Base-by-base conservation (phyloP, 2,797 vertebrate species). In the Pseudocheirus occidentalis region DNA sequence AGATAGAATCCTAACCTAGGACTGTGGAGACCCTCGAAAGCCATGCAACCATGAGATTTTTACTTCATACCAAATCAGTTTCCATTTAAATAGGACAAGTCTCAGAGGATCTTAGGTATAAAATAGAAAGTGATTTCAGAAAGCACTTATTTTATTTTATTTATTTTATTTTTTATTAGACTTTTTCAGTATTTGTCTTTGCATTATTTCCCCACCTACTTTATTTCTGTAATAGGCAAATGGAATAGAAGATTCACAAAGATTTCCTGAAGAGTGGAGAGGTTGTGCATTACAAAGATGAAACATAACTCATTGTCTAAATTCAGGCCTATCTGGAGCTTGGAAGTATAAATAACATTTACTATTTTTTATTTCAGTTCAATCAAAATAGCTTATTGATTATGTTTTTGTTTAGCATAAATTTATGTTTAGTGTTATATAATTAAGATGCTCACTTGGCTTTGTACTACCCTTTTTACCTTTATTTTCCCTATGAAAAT, bases 401-500 rank as follows among this genome's bases (percentile, higher is more conserved):
- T 94, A 73, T 56, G 94, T 96, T 96, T 93, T 58, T 91, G 81
- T 91, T 91, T 94, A 96, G 92, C 94, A n/a, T 89, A 92, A 91
- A 90, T 40, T 95, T 40, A 91, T 81, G 18, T 81, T 87, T 46
- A 87, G 40, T 87, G 50, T 87, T 87, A 87, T 50, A 87, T 28
- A 5, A 31, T 27, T 62, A 81, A 73, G 21, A 4, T 50, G 73
- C 27, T 87, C 21, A 27, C 40, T 87, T 87, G 73, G 24, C 40
- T 21, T 46, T 50, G 12, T 16, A 50, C 11, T 87, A 87, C 13
- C 46, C 66, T 73, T 81, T 46, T 81, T 81, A 81, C 7, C 2
- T 21, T 87, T 87, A 50, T 87, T 87, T 50, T 87, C 9, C 24
- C 40, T 50, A 50, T 87, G 40, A 87, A 87, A 87, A 87, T 46